A percentile compares a stretch with the other conserved stretches of the same genome.
phyloP scores from a whole-genome alignment of 2,888 invertebrate genomes.

The Epinotia brunnichana region DNA sequence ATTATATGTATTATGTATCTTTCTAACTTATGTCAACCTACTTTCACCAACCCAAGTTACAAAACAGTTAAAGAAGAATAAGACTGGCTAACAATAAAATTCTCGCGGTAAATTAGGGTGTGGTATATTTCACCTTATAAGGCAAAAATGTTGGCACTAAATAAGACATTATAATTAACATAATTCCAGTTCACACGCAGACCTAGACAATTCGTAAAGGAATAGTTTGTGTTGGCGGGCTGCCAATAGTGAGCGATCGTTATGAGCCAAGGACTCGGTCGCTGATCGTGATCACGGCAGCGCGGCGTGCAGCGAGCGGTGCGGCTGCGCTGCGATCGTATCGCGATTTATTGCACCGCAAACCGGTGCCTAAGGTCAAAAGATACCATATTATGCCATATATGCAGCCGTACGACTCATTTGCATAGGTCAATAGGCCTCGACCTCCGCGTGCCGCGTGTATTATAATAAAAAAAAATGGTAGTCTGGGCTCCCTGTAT shows the following conservation, averaged over 20 bases:
- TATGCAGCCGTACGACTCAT: slow-evolving; percentile 15
- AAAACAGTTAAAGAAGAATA: background rate
- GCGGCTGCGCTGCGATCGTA: slow-evolving; percentile 51
- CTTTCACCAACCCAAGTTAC: too few species aligned
- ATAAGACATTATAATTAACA: slow-evolving; percentile 28
- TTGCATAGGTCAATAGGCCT: background rate
- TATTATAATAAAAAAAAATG: too few species aligned
- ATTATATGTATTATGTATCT: too few species aligned
- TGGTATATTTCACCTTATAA: slow-evolving; percentile 5
- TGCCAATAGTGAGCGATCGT: slow-evolving; percentile 65
- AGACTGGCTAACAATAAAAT: background rate
- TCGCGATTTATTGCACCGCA: slow-evolving; percentile 63
- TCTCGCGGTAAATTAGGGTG: background rate
- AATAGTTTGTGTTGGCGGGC: slow-evolving; percentile 57
- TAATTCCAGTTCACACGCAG: slow-evolving; percentile 29
- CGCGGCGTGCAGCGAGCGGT: slow-evolving; percentile 48
- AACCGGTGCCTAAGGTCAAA: slow-evolving; percentile 41
- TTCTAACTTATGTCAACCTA: too few species aligned
- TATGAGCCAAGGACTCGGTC: slow-evolving; percentile 59
- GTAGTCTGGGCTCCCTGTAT: too few species aligned
- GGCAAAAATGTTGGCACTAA: slow-evolving; percentile 5
- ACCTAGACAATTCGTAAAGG: slow-evolving; percentile 28
- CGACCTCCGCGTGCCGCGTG: too few species aligned
- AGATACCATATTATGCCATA: slow-evolving; percentile 43
- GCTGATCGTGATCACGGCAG: slow-evolving; percentile 51